A percentile compares a stretch with the other conserved stretches of the same genome.
These are phyloP conservation scores for Meloidogyne floridensis DNA, from an alignment of 1,140 invertebrate species.

Conservation along the genomic window DNA sequence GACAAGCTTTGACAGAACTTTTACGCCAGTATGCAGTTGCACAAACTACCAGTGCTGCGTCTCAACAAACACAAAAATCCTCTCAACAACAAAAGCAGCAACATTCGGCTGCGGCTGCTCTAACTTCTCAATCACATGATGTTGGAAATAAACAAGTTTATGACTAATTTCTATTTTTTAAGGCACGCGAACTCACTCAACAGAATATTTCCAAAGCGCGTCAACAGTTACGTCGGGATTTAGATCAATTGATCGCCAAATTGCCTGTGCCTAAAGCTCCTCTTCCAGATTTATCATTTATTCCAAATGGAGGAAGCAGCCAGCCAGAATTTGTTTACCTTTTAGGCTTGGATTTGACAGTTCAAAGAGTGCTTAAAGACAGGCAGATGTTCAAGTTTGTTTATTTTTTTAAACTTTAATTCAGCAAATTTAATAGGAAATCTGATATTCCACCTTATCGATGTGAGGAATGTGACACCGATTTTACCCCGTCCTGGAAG, in stretches of 20 bases:
- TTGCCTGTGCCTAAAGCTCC: conserved; percentile 96
- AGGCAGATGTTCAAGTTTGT: conserved; percentile 52
- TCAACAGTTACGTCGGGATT: conserved; percentile 42
- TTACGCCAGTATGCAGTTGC: conserved; percentile 26
- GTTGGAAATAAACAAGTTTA: conserved; percentile 28
- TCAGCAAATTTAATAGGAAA: conserved; percentile 39
- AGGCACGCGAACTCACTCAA: conserved; percentile 29
- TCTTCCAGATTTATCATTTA: conserved; percentile 97
- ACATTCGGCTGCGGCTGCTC: conserved; percentile 19
- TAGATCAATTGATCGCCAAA: conserved; percentile 67
- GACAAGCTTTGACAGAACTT: conserved; percentile 31
- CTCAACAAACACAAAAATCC: neutral
- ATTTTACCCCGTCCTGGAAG: conserved; percentile 98
- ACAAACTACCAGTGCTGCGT: neutral
- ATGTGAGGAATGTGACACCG: conserved; percentile 93
- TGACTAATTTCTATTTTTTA: neutral
- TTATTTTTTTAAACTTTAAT: neutral
- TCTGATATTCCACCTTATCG: conserved; percentile 74
- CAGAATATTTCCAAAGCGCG: conserved; percentile 41
- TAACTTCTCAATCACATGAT: conserved; percentile 23
- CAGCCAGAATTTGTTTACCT: conserved; percentile 96
- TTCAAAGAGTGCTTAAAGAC: conserved; percentile 80
- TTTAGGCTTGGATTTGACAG: conserved; percentile 91
- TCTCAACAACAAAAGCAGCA: conserved; percentile 43
- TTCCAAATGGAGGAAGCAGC: conserved; percentile 81